Base-by-base conservation (phyloP, 2,888 invertebrate species). In the Clunio marinus region DNA sequence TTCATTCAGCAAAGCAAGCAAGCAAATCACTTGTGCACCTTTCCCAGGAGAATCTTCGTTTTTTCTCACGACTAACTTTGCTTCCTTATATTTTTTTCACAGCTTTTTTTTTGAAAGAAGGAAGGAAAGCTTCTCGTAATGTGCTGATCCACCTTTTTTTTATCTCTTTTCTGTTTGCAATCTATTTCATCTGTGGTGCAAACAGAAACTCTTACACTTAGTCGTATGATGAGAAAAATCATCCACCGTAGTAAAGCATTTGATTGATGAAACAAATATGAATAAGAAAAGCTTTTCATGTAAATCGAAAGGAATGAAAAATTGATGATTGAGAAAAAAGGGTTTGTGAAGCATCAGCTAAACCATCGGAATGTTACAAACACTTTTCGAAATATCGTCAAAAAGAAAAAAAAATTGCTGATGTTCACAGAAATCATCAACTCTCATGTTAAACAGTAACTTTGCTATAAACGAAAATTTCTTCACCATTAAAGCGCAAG, bases 201-300 rank as follows among this genome's bases (percentile, higher is more conserved):
- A 41, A 41, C 41, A 41, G 41, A 41, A 7, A 13, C 41, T 13
- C 4, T 15, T 41, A 13, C 41, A 41, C 10, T 3, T 41, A 13
- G 41, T 15, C n/a, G n/a, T n/a, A n/a, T n/a, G n/a, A n/a, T n/a
- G n/a, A n/a, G n/a, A n/a, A n/a, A n/a, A n/a, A n/a, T n/a, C n/a
- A n/a, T n/a, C n/a, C 32, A 4, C 32, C 10, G 5, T 32, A 10
- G 41, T 17, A 35, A 35, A 62, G n/a, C 8, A 22, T 37, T 37
- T 62, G 62, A 62, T 62, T 62, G 62, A 62, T 62, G 62, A 62
- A 41, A 62, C 10, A 41, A 62, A 41, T 62, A 41, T 62, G 62
- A 37, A 62, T n/a, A 20, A 17, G 24, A 62, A 25, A 20, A 17
- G 15, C 13, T 8, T n/a, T n/a, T n/a, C n/a, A n/a, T 4, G 3